A percentile compares a stretch with the other conserved stretches of the same genome.
Evolutionary conservation across 2,888 invertebrate genomes (phyloP).

Genomic region (Aspidapion aeneum): DNA sequence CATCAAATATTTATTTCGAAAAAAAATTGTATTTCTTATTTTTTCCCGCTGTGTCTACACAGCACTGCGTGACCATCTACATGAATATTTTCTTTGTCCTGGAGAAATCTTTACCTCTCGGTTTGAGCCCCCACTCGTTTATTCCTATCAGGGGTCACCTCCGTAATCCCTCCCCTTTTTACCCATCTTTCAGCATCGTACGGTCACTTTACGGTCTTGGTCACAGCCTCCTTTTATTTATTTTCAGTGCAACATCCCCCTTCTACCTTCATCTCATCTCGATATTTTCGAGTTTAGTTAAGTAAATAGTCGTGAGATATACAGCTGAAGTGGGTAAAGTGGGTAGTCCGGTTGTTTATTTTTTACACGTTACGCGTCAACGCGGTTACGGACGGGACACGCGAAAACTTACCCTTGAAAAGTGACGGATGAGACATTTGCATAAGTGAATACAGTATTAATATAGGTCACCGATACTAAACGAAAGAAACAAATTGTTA

Average conservation of each 20-base stretch:
- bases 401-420: not conserved
- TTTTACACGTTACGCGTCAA: not conserved
- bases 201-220: not conserved
- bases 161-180: not conserved
- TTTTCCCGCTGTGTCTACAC: too few species aligned
- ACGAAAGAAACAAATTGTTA: too few species aligned
- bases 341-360: not conserved
- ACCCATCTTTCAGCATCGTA: not conserved
- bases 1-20: too few species aligned
- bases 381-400: not conserved
- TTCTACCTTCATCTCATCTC: too few species aligned
- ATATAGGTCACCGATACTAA: too few species aligned
- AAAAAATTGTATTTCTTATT: too few species aligned
- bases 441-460: too few species aligned
- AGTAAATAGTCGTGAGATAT: not conserved
- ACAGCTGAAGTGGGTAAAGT: not conserved
- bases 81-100: too few species aligned
- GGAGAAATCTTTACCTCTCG: too few species aligned
- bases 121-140: not conserved
- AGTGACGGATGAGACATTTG: too few species aligned
- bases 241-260: not conserved
- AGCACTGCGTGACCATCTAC: too few species aligned
- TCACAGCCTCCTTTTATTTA: not conserved
- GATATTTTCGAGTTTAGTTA: not conserved
- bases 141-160: not conserved